Conservation (phyloP, 2,888 invertebrate species). For the Lithophane socia region DNA sequence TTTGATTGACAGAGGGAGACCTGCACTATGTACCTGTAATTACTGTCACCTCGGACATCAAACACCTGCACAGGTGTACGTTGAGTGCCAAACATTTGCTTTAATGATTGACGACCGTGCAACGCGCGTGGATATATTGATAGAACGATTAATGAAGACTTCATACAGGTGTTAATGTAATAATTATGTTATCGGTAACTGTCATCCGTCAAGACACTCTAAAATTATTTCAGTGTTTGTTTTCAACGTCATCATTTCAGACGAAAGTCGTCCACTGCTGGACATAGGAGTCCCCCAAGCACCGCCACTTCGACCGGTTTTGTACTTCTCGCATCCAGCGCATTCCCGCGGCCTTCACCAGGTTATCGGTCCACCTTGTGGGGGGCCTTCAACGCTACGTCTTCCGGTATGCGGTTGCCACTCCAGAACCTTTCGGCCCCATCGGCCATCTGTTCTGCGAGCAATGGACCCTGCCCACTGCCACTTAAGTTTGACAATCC, state of each 20-base stretch:
- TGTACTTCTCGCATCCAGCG: too few relatives aligned
- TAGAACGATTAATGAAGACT: constrained; percentile 23
- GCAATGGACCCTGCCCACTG: too few relatives aligned
- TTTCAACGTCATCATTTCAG: background rate
- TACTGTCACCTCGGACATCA: constrained; percentile 51
- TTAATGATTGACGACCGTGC: constrained; percentile 50
- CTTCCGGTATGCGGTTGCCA: too few relatives aligned
- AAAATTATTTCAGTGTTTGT: background rate
- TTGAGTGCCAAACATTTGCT: constrained; percentile 56
- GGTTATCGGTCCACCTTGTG: too few relatives aligned
- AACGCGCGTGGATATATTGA: constrained; percentile 37
- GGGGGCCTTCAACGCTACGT: too few relatives aligned
- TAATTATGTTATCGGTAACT: constrained; percentile 7
- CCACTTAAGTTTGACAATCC: too few relatives aligned
- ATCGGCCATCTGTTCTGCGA: too few relatives aligned
- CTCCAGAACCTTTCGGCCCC: too few relatives aligned
- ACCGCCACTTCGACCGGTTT: too few relatives aligned
- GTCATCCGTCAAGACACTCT: background rate
- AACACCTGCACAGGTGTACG: constrained; percentile 55
- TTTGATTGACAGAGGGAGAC: constrained; percentile 32
- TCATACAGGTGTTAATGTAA: constrained; percentile 1
- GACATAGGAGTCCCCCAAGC: too few relatives aligned
- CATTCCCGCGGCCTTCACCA: too few relatives aligned
- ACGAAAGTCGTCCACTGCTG: too few relatives aligned
- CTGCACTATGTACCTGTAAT: constrained; percentile 48